These are phyloP conservation scores for Lagorchestes hirsutus DNA, from an alignment of 2,797 vertebrate species.

Conservation along the genomic window DNA sequence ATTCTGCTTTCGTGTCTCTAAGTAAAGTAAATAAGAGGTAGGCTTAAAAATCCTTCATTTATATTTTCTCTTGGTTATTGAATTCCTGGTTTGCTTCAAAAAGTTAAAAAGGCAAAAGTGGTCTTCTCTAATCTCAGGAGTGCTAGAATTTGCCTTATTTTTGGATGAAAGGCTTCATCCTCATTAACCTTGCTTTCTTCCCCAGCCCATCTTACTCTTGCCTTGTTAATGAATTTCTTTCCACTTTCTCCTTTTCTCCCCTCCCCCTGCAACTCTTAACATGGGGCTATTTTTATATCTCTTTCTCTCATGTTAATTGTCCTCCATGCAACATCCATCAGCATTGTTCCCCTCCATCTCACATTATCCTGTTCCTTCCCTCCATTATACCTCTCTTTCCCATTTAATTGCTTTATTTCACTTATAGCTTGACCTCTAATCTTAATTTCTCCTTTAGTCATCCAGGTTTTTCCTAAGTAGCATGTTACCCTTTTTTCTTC, in stretches of 20 bases:
- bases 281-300: conserved; percentile 12
- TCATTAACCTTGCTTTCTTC: neutral
- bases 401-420: conserved; percentile 62
- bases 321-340: conserved; percentile 11
- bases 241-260: neutral
- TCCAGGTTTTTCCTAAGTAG: neutral
- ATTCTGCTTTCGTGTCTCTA: neutral
- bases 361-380: neutral
- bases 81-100: conserved; percentile 33
- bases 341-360: neutral
- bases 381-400: conserved; percentile 6
- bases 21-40: conserved; percentile 10
- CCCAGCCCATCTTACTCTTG: neutral
- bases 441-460: conserved; percentile 65
- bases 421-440: conserved; percentile 4
- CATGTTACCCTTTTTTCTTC: conserved; percentile 58
- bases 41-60: neutral
- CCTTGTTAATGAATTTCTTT: conserved; percentile 47
- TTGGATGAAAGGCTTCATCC: neutral
- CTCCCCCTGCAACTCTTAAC: conserved; percentile 1
- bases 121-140: conserved; percentile 39
- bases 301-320: conserved; percentile 6
- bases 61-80: conserved; percentile 32
- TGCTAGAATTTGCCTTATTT: conserved; percentile 20
- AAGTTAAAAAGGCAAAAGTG: conserved; percentile 20